Percentiles rank a stretch among this genome's conserved stretches.
Evolutionary conservation across 2,797 vertebrate species (phyloP).

Genomic region (Aldrovandia affinis): DNA sequence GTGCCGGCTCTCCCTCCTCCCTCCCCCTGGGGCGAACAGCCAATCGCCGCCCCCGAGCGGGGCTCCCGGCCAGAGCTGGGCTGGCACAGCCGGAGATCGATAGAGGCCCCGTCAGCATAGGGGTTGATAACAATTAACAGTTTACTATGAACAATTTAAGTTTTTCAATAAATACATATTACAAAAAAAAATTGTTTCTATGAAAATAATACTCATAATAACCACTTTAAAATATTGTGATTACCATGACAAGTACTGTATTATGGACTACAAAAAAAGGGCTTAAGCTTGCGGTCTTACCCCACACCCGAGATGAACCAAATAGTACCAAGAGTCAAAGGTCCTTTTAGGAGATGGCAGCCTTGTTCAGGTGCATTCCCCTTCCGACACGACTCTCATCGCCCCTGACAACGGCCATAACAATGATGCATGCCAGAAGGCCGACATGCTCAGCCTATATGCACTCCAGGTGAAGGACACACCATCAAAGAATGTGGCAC

Average conservation of each 20-base stretch:
- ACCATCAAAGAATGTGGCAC: not conserved
- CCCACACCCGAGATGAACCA: not conserved
- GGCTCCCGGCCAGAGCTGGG: too few species aligned
- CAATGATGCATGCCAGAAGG: not conserved
- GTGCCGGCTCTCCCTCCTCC: too few species aligned
- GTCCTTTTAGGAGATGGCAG: not conserved
- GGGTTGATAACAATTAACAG: not conserved
- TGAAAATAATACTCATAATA: not conserved
- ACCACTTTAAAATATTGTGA: not conserved
- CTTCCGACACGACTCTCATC: not conserved
- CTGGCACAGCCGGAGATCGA: too few species aligned
- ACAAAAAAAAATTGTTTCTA: not conserved
- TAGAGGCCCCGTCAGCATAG: too few species aligned
- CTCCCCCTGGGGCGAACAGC: too few species aligned
- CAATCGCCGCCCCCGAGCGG: too few species aligned
- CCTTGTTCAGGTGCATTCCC: conserved; percentile 6
- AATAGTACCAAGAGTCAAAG: not conserved
- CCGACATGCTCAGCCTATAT: not conserved
- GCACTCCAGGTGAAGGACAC: conserved; percentile 15
- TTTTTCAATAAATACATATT: not conserved
- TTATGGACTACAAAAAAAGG: not conserved
- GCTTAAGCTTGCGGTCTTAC: not conserved
- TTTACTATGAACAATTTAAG: not conserved
- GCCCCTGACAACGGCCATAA: not conserved
- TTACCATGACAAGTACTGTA: not conserved